Conservation (phyloP, 1,140 invertebrate species). For the Oncopodura yosiiana region DNA sequence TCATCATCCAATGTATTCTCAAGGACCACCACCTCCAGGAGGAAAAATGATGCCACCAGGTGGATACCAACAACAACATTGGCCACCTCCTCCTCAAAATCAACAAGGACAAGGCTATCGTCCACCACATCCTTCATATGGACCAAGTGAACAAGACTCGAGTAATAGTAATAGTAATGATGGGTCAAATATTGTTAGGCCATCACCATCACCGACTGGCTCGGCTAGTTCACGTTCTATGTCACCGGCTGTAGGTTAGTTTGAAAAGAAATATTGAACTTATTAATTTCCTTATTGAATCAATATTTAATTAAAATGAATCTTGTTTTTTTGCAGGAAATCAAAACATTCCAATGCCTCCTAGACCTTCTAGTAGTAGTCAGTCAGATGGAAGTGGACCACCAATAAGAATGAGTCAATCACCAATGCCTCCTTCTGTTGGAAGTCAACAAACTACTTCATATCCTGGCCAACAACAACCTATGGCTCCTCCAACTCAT, state of each 20-base stretch:
- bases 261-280: no score
- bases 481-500: constrained; percentile 51
- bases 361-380: constrained; percentile 70
- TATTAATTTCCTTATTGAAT: constrained; percentile 54
- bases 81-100: constrained; percentile 14
- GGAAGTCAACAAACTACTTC: constrained; percentile 48
- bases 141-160: constrained; percentile 53
- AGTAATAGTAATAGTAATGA: constrained; percentile 75
- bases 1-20: constrained; percentile 48
- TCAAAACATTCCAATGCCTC: constrained; percentile 83
- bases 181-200: constrained; percentile 45
- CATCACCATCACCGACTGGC: constrained; percentile 83
- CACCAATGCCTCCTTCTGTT: constrained; percentile 52
- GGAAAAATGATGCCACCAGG: constrained; percentile 32
- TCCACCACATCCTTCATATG: constrained; percentile 43
- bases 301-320: neutral
- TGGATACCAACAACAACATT: constrained; percentile 22
- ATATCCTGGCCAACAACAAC: constrained; percentile 44
- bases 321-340: constrained; percentile 50
- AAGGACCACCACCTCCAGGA: constrained; percentile 43
- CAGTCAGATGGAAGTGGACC: constrained; percentile 69
- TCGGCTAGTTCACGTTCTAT: constrained; percentile 86
- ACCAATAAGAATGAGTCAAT: constrained; percentile 56
- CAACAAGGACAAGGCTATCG: constrained; percentile 45
- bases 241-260: constrained; percentile 86